Evolutionary conservation across 2,888 invertebrate species (phyloP).

Genomic region (Kryphioiulus occultus): DNA sequence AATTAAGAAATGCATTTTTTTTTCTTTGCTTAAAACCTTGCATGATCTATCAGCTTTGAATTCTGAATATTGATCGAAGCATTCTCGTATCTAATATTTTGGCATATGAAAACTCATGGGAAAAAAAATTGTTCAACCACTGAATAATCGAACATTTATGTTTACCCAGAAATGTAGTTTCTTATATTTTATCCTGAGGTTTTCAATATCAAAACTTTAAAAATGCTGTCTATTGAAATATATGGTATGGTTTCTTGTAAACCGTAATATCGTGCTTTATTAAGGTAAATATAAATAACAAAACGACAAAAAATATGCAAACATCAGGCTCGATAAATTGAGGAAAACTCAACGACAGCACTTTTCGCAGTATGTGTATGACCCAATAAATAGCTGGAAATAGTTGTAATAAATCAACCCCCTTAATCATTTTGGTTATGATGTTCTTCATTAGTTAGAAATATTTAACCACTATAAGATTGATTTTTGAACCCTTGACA

Average conservation of each 20-base stretch:
- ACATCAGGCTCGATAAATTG: background rate
- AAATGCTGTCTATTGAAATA: background rate
- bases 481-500: no score
- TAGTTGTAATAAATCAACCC: background rate
- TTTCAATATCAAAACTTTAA: background rate
- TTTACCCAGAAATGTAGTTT: background rate
- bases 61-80: background rate
- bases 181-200: background rate
- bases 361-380: background rate
- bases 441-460: background rate
- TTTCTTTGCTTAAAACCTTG: no score
- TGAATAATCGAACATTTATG: background rate
- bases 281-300: slow-evolving; percentile 18
- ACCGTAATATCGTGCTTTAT: background rate
- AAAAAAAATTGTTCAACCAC: background rate
- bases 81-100: no score
- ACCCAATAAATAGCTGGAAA: background rate
- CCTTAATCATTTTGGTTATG: background rate
- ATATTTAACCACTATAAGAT: background rate
- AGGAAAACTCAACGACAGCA: background rate
- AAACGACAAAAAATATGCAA: slow-evolving; percentile 18
- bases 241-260: background rate
- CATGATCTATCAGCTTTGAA: no score
- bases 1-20: no score
- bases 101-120: background rate